phyloP scores from a whole-genome alignment of 2,888 invertebrate genomes.

The Sussaba pulchella region DNA sequence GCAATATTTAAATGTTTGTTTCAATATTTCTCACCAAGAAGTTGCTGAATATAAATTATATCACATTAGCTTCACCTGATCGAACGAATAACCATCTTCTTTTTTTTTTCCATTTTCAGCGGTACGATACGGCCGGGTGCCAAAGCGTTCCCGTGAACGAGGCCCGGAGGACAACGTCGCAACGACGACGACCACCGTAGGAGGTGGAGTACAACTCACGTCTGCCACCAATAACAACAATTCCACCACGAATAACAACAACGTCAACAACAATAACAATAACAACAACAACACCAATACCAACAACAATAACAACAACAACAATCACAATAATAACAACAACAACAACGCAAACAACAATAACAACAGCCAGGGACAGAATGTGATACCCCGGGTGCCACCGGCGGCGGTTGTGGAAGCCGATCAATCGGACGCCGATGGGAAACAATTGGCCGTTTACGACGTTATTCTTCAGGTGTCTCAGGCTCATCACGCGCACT shows the following conservation, averaged over 20 bases:
- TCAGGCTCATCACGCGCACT: slow-evolving; percentile 94
- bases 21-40: no score
- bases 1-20: no score
- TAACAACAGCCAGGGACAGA: slow-evolving; percentile 79
- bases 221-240: slow-evolving; percentile 76
- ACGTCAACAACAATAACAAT: slow-evolving; percentile 79
- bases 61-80: no score
- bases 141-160: slow-evolving; percentile 95
- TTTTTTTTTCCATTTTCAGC: slow-evolving; percentile 87
- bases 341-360: slow-evolving; percentile 77
- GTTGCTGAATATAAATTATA: neutral
- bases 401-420: slow-evolving; percentile 84
- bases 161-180: slow-evolving; percentile 86
- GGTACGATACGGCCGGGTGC: slow-evolving; percentile 98
- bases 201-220: slow-evolving; percentile 75
- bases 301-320: slow-evolving; percentile 62
- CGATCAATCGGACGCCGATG: slow-evolving; percentile 85
- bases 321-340: slow-evolving; percentile 74
- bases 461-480: slow-evolving; percentile 92
- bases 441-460: slow-evolving; percentile 89
- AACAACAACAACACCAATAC: slow-evolving; percentile 83
- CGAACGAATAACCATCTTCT: no score
- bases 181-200: slow-evolving; percentile 83
- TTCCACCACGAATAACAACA: slow-evolving; percentile 66
- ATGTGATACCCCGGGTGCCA: slow-evolving; percentile 80